Evolutionary conservation across 2,113 vertebrate genomes (phyloP).

Genomic region (Elaphurus davidianus): DNA sequence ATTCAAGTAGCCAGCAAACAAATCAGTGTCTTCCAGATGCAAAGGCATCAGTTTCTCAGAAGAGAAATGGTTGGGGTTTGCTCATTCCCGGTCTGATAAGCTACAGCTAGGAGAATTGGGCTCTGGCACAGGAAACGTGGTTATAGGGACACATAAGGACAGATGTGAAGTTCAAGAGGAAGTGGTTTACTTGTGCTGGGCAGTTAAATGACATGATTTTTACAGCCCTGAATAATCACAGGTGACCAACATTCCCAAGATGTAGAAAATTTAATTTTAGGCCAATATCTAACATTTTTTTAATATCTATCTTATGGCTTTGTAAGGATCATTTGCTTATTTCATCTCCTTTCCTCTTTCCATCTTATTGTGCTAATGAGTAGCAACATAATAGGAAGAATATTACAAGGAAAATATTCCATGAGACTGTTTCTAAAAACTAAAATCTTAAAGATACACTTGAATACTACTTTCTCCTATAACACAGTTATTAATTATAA

Average conservation of each 20-base stretch:
- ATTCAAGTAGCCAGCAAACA: background rate
- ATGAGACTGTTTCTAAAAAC: background rate
- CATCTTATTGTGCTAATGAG: background rate
- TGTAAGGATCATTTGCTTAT: background rate
- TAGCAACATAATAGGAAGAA: background rate
- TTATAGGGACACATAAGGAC: background rate
- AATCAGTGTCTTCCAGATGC: background rate
- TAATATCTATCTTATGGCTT: background rate
- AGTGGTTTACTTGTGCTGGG: background rate
- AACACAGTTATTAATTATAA: slow-evolving; percentile 23
- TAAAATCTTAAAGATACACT: background rate
- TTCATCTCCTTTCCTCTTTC: background rate
- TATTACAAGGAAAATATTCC: background rate
- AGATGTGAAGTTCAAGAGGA: background rate
- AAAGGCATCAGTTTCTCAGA: background rate
- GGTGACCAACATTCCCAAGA: background rate
- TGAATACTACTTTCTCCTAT: background rate
- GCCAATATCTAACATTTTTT: background rate
- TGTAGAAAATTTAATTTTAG: background rate
- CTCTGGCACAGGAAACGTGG: background rate
- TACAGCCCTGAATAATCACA: background rate
- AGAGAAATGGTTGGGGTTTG: background rate
- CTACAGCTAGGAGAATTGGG: background rate
- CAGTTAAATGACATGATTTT: background rate
- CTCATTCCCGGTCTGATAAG: background rate